Percentiles rank a stretch among this genome's conserved stretches.
phyloP scores from a whole-genome alignment of 1,140 invertebrate species.

The Sitobion miscanthi region DNA sequence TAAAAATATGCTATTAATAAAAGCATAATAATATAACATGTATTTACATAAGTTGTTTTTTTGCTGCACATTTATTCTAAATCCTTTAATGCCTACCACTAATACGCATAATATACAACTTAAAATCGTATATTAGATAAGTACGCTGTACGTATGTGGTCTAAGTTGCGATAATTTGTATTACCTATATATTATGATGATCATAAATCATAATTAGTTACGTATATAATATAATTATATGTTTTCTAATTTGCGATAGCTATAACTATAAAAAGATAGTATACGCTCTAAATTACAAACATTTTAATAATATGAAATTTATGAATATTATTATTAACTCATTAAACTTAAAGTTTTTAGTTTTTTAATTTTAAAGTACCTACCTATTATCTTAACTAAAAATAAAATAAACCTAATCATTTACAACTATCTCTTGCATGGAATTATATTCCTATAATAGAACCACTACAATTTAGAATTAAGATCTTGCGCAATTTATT shows the following conservation, averaged over 20 bases:
- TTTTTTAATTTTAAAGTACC: too few relatives aligned
- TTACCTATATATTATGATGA: background rate
- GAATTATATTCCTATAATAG: too few relatives aligned
- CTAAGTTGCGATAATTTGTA: slow-evolving; percentile 28
- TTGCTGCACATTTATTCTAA: background rate
- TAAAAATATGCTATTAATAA: slow-evolving; percentile 21
- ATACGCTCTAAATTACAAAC: background rate
- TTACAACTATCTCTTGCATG: too few relatives aligned
- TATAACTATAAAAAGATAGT: background rate
- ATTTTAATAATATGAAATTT: background rate
- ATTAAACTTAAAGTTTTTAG: too few relatives aligned
- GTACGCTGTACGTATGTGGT: background rate
- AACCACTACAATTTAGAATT: too few relatives aligned
- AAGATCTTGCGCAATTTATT: too few relatives aligned
- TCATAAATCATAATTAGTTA: background rate
- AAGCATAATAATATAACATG: background rate
- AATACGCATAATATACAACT: background rate
- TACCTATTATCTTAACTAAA: too few relatives aligned
- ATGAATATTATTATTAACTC: too few relatives aligned
- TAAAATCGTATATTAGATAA: slow-evolving; percentile 18
- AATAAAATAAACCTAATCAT: too few relatives aligned
- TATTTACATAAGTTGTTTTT: background rate
- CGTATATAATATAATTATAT: background rate
- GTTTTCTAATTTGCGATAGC: background rate
- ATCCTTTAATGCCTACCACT: slow-evolving; percentile 13